Conservation (phyloP, 2,113 vertebrate genomes). For the Felis chaus region DNA sequence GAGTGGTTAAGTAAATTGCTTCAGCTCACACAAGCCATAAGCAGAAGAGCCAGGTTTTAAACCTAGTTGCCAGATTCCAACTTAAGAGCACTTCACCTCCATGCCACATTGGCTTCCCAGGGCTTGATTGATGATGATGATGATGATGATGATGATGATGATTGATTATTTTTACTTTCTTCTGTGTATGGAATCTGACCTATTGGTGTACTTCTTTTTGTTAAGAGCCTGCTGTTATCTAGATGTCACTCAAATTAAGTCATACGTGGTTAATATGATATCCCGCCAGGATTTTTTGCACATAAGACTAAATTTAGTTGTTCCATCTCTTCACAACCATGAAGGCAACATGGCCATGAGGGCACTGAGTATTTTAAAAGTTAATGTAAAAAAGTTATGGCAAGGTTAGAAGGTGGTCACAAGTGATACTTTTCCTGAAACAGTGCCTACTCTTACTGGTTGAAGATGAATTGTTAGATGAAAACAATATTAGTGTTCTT, state of each 20-base stretch:
- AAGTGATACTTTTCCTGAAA: slow-evolving; percentile 30
- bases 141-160: too few relatives aligned
- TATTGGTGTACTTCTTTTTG: background rate
- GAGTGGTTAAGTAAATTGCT: background rate
- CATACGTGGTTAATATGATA: background rate
- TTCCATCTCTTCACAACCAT: background rate
- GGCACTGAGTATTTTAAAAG: slow-evolving; percentile 8
- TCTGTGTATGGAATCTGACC: background rate
- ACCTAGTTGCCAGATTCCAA: background rate
- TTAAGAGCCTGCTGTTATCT: background rate
- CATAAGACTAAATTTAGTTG: background rate
- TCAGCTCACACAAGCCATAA: background rate
- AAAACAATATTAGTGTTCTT: background rate
- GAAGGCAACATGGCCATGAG: background rate
- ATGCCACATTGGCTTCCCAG: background rate
- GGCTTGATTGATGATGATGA: too few relatives aligned
- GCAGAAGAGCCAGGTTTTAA: background rate
- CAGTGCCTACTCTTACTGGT: background rate
- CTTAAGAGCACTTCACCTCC: background rate
- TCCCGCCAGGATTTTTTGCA: background rate
- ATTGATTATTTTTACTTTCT: background rate
- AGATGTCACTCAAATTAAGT: background rate
- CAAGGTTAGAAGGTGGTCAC: background rate
- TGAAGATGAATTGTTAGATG: slow-evolving; percentile 31
- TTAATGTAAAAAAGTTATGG: background rate